Evolutionary conservation across 2,888 invertebrate genomes (phyloP), one percentile per base, ranked within the genome.

Genomic region (Papilio elwesi): DNA sequence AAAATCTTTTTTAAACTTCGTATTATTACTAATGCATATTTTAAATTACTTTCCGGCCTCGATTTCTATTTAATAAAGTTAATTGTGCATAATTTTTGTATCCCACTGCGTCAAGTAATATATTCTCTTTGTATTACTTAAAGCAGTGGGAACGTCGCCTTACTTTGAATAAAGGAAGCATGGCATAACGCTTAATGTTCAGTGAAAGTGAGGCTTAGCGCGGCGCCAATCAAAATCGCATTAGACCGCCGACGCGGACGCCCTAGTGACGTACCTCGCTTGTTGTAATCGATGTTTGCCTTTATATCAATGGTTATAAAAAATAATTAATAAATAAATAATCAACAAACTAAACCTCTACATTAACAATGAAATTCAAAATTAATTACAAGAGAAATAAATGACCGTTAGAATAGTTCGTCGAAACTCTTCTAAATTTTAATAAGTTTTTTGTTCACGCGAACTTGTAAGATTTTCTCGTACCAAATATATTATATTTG

Each of bases 171-270:
- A 78, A 79, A 82, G 83, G 81, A 82, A 86, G 83, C 83, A 83
- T 85, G 83, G 84, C 80, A 80, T 80, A 80, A 83, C 84, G 83
- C 78, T 82, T 81, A 78, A 79, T 78, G 81, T 79, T 78, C 79
- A 89, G 92, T 89, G 92, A 92, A 92, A 92, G 91, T 92, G 87
- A 53, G 84, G 81, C 84, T 85, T 79, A 81, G 83, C 83, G 82
- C 82, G 84, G 81, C 82, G 84, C 84, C 89, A 89, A 92, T 92
- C 90, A 90, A 91, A 91, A 87, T 83, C 87, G 83, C 88, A 90
- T 92, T 89, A 91, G 62, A 53, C 66, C 66, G 70, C 76, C 72
- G 74, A 76, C 76, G 74, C 79, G 76, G 77, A 75, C 66, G 55
- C 75, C 68, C 43, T 55, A 72, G 68, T 64, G 62, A 67, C 53